Conservation (phyloP, 2,888 invertebrate species). For the Hetaerina titia region DNA sequence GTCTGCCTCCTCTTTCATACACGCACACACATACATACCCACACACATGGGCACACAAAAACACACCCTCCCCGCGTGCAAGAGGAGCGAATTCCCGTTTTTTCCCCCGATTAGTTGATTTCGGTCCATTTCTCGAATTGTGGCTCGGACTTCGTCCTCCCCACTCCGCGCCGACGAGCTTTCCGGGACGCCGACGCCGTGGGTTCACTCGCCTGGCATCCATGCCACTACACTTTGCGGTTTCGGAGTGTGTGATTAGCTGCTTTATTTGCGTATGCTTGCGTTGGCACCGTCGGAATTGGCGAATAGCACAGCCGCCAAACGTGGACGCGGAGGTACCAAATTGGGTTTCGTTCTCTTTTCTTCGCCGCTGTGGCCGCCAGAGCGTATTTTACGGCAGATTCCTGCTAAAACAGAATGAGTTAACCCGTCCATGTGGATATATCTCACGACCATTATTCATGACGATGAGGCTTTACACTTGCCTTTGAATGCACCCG, state of each 20-base stretch:
- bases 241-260: neutral
- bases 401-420: neutral
- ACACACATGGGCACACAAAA: too few species aligned
- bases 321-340: neutral
- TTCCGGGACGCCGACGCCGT: neutral
- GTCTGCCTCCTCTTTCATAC: neutral
- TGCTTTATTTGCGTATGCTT: neutral
- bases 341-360: neutral
- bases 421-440: neutral
- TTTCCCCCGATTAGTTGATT: too few species aligned
- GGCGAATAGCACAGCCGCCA: neutral
- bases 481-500: neutral
- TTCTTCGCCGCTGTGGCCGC: neutral
- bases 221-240: neutral
- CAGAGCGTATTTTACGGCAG: neutral
- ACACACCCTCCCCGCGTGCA: too few species aligned
- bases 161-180: too few species aligned
- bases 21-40: neutral
- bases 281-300: neutral
- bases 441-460: neutral
- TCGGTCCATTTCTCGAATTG: too few species aligned
- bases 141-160: too few species aligned
- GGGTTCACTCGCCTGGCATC: neutral
- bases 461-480: neutral
- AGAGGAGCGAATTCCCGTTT: too few species aligned